Conservation (phyloP, 35 echinoderm and acorn worm genomes). For the Holothuria glaberrima region DNA sequence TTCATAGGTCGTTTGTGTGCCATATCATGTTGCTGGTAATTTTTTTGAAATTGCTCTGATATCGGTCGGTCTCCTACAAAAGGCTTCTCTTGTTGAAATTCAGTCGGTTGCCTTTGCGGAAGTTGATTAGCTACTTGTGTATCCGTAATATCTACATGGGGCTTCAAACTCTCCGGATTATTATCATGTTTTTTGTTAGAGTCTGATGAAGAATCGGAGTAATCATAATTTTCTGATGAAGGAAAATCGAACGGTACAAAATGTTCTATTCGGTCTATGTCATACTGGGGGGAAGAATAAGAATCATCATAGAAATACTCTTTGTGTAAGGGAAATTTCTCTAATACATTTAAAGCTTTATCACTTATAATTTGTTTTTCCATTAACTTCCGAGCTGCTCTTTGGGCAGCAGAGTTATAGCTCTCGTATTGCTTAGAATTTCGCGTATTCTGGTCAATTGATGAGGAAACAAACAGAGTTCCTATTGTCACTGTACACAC, state of each 20-base stretch:
- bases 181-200: not conserved
- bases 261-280: conserved; percentile 15
- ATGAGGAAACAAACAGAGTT: conserved; percentile 47
- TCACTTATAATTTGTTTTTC: conserved; percentile 30
- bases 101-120: not conserved
- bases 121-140: not conserved
- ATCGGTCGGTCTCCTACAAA: not conserved
- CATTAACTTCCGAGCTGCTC: conserved; percentile 34
- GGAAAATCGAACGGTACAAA: not conserved
- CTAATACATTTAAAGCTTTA: conserved; percentile 41
- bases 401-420: conserved; percentile 1
- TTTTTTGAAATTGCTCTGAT: not conserved
- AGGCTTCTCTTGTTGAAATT: not conserved
- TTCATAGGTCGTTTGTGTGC: too few species aligned
- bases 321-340: conserved; percentile 33
- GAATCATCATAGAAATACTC: conserved; percentile 21
- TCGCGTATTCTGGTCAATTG: conserved; percentile 19
- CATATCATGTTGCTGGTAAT: too few species aligned
- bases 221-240: not conserved
- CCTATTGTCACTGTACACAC: conserved; percentile 40
- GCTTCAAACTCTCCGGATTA: not conserved
- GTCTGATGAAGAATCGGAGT: not conserved
- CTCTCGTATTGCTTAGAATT: conserved; percentile 1
- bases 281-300: not conserved
- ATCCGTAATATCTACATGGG: not conserved